These are phyloP conservation scores for Dasysyrphus tricinctus DNA, from an alignment of 2,888 invertebrate genomes.

Conservation along the genomic window DNA sequence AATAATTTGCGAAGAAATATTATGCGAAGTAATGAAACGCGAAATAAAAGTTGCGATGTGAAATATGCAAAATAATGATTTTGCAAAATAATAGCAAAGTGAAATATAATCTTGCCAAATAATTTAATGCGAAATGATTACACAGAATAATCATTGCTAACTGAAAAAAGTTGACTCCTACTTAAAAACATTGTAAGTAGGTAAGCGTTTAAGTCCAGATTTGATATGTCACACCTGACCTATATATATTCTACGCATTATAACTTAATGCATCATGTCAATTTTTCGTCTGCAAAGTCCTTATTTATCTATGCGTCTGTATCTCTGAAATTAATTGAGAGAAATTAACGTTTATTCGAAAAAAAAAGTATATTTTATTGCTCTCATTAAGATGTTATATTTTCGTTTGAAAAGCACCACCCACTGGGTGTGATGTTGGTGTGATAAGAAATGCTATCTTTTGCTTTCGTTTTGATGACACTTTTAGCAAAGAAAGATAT, in stretches of 20 bases:
- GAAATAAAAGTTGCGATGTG: too few species aligned
- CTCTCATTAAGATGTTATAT: conserved; percentile 54
- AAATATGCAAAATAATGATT: too few species aligned
- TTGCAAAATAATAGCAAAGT: too few species aligned
- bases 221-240: background rate
- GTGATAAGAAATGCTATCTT: conserved; percentile 47
- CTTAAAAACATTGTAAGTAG: too few species aligned
- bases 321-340: conserved; percentile 65
- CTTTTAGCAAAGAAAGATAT: conserved; percentile 31
- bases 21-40: too few species aligned
- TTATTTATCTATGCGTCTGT: conserved; percentile 25
- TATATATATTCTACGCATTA: background rate
- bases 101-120: too few species aligned
- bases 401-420: conserved; percentile 49
- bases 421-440: conserved; percentile 49
- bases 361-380: conserved; percentile 45
- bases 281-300: background rate
- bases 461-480: background rate
- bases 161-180: too few species aligned
- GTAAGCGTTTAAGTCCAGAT: background rate
- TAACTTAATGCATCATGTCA: background rate
- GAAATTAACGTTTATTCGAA: conserved; percentile 60
- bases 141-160: too few species aligned
- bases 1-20: too few species aligned
- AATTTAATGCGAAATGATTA: too few species aligned